Evolutionary conservation across 2,888 invertebrate genomes (phyloP).

Genomic region (Monoplex corrugatus): DNA sequence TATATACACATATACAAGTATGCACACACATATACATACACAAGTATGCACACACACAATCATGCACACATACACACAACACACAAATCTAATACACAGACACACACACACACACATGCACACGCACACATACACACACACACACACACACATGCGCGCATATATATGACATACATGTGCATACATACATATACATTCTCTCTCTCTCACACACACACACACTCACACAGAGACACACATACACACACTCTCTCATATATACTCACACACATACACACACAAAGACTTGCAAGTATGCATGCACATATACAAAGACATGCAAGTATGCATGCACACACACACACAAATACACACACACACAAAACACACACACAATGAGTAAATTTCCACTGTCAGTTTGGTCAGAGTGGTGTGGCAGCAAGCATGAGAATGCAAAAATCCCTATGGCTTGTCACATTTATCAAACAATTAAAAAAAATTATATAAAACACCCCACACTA

Average conservation of each 20-base stretch:
- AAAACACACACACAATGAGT: too few species aligned
- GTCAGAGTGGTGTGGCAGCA: too few species aligned
- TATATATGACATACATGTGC: background rate
- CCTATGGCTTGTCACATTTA: too few species aligned
- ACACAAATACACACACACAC: too few species aligned
- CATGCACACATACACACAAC: slow-evolving; percentile 33
- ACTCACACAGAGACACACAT: background rate
- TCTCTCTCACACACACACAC: background rate
- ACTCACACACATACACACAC: too few species aligned
- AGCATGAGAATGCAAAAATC: too few species aligned
- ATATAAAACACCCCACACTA: too few species aligned
- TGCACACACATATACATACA: background rate
- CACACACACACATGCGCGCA: background rate
- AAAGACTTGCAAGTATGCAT: too few species aligned
- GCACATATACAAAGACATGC: too few species aligned
- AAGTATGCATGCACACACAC: too few species aligned
- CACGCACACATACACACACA: background rate
- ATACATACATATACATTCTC: background rate
- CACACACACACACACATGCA: background rate
- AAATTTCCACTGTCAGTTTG: too few species aligned
- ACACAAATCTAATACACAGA: background rate
- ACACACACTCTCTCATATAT: background rate
- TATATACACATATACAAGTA: background rate
- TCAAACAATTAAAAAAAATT: too few species aligned
- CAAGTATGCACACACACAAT: background rate